phyloP scores from a whole-genome alignment of 1,140 invertebrate species.

The Diprion similis region DNA sequence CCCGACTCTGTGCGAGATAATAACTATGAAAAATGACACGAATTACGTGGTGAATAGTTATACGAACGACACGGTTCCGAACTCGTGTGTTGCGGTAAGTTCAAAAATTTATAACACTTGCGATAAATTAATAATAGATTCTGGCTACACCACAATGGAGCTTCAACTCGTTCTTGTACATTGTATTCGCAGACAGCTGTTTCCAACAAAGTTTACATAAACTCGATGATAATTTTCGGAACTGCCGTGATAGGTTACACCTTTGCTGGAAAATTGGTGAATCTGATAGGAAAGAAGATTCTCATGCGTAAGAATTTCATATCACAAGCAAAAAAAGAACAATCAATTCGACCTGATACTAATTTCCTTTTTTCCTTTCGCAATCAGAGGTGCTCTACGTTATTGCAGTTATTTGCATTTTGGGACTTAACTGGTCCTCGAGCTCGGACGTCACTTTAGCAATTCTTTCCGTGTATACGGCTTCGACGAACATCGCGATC shows the following conservation, averaged over 20 bases:
- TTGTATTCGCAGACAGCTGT: slow-evolving; percentile 32
- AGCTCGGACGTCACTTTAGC: slow-evolving; percentile 50
- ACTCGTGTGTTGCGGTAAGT: slow-evolving; percentile 21
- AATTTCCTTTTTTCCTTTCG: slow-evolving; percentile 35
- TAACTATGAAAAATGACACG: not conserved
- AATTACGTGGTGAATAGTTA: not conserved
- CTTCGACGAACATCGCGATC: slow-evolving; percentile 60
- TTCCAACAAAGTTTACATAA: slow-evolving; percentile 37
- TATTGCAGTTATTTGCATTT: slow-evolving; percentile 30
- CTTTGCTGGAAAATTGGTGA: slow-evolving; percentile 36
- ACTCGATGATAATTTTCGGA: slow-evolving; percentile 37
- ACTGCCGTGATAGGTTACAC: slow-evolving; percentile 35
- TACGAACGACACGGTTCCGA: not conserved
- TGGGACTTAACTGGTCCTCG: slow-evolving; percentile 46
- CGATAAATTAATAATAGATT: slow-evolving; percentile 2
- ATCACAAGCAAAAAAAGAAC: slow-evolving; percentile 36
- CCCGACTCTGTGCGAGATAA: slow-evolving; percentile 46
- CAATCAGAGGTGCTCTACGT: not conserved
- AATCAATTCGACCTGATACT: slow-evolving; percentile 10
- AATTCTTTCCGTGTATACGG: slow-evolving; percentile 61
- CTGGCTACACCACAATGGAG: not conserved
- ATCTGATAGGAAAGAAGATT: slow-evolving; percentile 38
- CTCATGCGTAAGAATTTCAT: slow-evolving; percentile 44
- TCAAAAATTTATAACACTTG: not conserved
- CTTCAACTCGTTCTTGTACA: not conserved